Conservation (phyloP, 2,113 vertebrate genomes). For the Orientallactaga bullata region DNA sequence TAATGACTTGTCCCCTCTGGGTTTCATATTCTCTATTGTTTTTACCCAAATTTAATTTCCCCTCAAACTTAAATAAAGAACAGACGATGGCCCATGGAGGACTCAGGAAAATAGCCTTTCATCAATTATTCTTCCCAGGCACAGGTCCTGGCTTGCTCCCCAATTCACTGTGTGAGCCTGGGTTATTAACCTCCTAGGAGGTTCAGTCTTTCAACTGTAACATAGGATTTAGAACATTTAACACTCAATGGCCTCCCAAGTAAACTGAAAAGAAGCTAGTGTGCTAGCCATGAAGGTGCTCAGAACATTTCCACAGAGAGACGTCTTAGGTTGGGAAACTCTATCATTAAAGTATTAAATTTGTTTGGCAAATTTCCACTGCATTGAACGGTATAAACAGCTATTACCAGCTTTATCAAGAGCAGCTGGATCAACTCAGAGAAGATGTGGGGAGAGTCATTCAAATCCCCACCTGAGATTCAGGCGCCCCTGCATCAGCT, state of each 20-base stretch:
- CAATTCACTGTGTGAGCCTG: not conserved
- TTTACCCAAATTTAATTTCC: constrained; percentile 77
- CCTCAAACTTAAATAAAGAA: constrained; percentile 77
- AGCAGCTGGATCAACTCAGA: too few relatives aligned
- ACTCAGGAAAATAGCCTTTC: constrained; percentile 18
- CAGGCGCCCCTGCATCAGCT: too few relatives aligned
- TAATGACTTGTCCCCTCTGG: constrained; percentile 66
- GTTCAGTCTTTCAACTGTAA: not conserved
- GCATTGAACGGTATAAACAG: too few relatives aligned
- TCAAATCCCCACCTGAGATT: too few relatives aligned
- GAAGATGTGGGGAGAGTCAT: too few relatives aligned
- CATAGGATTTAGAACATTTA: not conserved
- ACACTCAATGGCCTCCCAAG: not conserved
- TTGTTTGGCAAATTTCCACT: too few relatives aligned
- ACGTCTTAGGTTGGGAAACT: not conserved
- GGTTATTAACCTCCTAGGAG: not conserved
- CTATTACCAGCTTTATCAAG: too few relatives aligned
- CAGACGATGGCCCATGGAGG: constrained; percentile 65
- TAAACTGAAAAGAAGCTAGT: not conserved
- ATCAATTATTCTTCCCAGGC: not conserved
- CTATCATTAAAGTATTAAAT: not conserved
- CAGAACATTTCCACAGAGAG: not conserved
- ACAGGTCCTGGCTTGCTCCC: not conserved
- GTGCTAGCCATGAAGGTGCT: not conserved
- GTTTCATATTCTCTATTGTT: constrained; percentile 73